Conservation (phyloP, 1,140 invertebrate species). For the Lordiphosa mommai region DNA sequence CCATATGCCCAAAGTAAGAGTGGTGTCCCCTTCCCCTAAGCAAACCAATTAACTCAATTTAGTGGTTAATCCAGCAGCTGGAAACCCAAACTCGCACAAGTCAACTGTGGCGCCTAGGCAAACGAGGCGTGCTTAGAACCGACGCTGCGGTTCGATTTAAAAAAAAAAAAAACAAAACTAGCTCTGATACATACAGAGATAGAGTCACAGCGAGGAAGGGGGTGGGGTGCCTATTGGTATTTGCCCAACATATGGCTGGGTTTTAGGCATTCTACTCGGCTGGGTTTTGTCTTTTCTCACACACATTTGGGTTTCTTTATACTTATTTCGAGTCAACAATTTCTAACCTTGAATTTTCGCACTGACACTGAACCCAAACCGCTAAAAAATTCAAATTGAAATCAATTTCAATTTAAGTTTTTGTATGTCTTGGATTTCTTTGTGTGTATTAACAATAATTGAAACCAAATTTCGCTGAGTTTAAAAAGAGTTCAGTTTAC, state of each 20-base stretch:
- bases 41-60: too few relatives aligned
- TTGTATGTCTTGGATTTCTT: conserved; percentile 14
- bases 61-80: not conserved
- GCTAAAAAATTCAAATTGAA: conserved; percentile 65
- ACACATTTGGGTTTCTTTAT: conserved; percentile 13
- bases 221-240: conserved; percentile 11
- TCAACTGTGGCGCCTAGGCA: conserved; percentile 31
- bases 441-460: conserved; percentile 19
- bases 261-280: conserved; percentile 16
- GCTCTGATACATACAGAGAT: not conserved
- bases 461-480: conserved; percentile 26
- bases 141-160: not conserved
- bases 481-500: conserved; percentile 10
- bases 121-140: conserved; percentile 5
- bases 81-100: conserved; percentile 33
- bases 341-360: conserved; percentile 64
- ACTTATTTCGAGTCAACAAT: conserved; percentile 40
- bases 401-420: conserved; percentile 70
- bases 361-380: conserved; percentile 58
- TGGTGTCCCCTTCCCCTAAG: too few relatives aligned
- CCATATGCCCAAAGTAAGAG: too few relatives aligned
- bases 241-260: conserved; percentile 49
- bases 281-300: conserved; percentile 8
- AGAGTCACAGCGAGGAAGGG: not conserved
- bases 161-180: conserved; percentile 17